phyloP scores from a whole-genome alignment of 1,140 invertebrate genomes.

The Nebria ingens region DNA sequence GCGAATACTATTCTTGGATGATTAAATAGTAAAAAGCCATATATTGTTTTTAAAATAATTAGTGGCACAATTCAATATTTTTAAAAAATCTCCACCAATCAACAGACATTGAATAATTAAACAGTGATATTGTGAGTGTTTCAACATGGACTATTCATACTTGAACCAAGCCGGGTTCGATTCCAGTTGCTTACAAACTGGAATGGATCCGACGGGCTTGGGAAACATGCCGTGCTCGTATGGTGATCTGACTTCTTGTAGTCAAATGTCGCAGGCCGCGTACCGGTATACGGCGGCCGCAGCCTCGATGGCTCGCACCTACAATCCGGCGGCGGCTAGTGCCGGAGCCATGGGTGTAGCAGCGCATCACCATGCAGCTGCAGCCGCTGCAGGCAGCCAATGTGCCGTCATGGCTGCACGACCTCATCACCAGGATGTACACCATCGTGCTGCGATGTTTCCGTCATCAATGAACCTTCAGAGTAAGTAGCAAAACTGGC shows the following conservation, averaged over 20 bases:
- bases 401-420: conserved; percentile 49
- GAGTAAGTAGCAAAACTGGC: conserved; percentile 47
- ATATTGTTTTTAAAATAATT: too few species aligned
- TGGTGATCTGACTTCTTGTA: conserved; percentile 73
- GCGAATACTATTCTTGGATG: too few species aligned
- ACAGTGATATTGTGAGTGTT: too few species aligned
- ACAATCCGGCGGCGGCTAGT: conserved; percentile 36
- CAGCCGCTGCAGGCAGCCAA: conserved; percentile 39
- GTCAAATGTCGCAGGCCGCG: conserved; percentile 72
- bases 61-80: too few species aligned
- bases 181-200: conserved; percentile 51
- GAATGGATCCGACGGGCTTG: conserved; percentile 48
- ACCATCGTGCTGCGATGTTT: conserved; percentile 49
- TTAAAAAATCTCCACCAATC: too few species aligned
- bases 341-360: conserved; percentile 33
- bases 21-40: too few species aligned
- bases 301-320: conserved; percentile 38
- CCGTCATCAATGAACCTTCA: conserved; percentile 53
- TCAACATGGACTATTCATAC: conserved; percentile 58
- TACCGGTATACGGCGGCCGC: conserved; percentile 56
- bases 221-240: conserved; percentile 66
- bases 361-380: conserved; percentile 37
- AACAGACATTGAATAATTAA: too few species aligned
- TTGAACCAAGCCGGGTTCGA: conserved; percentile 58
- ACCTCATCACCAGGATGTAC: conserved; percentile 42